Percentiles rank a stretch among this genome's conserved stretches.
Conservation (phyloP, 2,113 vertebrate species). For the Lycocorax pyrrhopterus region DNA sequence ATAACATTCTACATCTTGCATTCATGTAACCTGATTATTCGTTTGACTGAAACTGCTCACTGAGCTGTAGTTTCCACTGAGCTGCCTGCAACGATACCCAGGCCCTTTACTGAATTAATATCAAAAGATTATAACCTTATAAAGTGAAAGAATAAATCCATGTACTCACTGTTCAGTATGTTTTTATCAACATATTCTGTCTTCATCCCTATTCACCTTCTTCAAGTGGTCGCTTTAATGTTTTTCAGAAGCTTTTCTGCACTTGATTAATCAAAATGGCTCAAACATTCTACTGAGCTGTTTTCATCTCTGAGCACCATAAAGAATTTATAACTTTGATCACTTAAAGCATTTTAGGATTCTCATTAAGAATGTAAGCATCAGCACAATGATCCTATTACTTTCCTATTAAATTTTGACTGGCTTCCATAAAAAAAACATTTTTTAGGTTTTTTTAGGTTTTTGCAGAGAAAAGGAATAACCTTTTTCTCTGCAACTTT, state of each 20-base stretch:
- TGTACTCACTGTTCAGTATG: not conserved
- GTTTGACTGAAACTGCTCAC: not conserved
- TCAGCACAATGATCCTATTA: not conserved
- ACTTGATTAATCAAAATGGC: not conserved
- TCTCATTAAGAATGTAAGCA: not conserved
- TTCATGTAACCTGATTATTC: not conserved
- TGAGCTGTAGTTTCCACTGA: not conserved
- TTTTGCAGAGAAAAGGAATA: not conserved
- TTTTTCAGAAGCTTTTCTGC: not conserved
- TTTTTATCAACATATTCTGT: not conserved
- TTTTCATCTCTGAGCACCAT: not conserved
- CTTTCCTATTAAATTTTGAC: not conserved
- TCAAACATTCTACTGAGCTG: not conserved
- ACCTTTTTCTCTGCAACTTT: not conserved
- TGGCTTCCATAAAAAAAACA: not conserved
- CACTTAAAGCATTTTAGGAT: not conserved
- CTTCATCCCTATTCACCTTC: not conserved
- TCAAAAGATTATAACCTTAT: not conserved
- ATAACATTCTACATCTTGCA: not conserved
- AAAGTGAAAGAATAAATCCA: not conserved
- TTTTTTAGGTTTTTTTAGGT: no score
- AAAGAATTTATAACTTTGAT: not conserved
- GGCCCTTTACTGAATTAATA: not conserved
- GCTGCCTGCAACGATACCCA: not conserved
- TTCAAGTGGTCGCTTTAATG: not conserved